Base-by-base conservation (phyloP, 2,113 vertebrate genomes). In the Alligator sinensis region DNA sequence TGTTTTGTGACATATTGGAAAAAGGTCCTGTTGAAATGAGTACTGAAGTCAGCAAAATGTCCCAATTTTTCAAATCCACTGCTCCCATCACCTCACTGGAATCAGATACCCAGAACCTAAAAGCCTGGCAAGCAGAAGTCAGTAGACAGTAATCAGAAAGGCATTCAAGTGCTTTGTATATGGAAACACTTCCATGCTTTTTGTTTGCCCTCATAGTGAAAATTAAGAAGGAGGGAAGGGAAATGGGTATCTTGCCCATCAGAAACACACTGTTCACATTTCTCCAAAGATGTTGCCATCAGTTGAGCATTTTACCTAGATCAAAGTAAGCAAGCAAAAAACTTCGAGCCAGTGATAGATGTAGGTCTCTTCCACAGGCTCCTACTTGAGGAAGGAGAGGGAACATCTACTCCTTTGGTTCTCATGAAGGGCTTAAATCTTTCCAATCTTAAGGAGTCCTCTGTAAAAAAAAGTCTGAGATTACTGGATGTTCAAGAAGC, bases 381-480 rank as follows among this genome's bases (percentile, higher is more conserved):
- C 68, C 64, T 54, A 63, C 47, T 96, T 62, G 30, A 11, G 61
- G 80, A 87, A 66, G 95, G 86, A 97, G 85, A 96, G 91, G 77
- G 70, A 97, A 89, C 95, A 96, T 93, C 93, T 97, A 92, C 77
- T 95, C 92, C 64, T 91, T 97, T 91, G 74, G 90, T 89, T 94
- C 91, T 92, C 62, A 63, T 92, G 84, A 91, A 89, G 88, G 63
- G 76, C 83, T 96, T 97, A 96, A 97, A 89, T 72, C 94, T 96
- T 96, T 93, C 88, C 96, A 94, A 93, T 97, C 86, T 93, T 95
- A 82, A 97, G 96, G 86, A 96, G 83, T 24, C 8, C 91, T 97
- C 80, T 75, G 82, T 96, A 97, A 98, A 97, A 47, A 94, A 97
- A 97, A 95, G 62, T n/a, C 87, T 90, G 94, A 96, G 93, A 95